A percentile compares a stretch with the other conserved stretches of the same genome.
Evolutionary conservation across 2,888 invertebrate species (phyloP).

Genomic region (Plagiodera versicolora): DNA sequence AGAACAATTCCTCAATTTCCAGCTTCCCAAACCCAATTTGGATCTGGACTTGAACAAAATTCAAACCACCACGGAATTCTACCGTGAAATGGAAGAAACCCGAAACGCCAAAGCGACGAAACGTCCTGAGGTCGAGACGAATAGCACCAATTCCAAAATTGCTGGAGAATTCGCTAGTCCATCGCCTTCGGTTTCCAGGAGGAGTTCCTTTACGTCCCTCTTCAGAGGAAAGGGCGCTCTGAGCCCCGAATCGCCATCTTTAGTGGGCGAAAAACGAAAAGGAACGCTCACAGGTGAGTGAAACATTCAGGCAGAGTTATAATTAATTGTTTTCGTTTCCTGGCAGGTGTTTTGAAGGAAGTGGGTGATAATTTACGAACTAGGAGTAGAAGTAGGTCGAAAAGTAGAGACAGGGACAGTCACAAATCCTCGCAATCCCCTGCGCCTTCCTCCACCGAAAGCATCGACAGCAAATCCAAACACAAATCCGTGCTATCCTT

Average conservation of each 20-base stretch:
- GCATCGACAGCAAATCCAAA: conserved; percentile 56
- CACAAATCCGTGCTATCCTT: conserved; percentile 69
- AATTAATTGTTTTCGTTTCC: too few relatives aligned
- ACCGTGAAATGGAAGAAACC: neutral
- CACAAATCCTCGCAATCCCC: conserved; percentile 52
- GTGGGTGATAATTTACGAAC: conserved; percentile 49
- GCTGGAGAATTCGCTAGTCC: conserved; percentile 55
- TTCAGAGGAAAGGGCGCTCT: conserved; percentile 73
- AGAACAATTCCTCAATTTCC: too few relatives aligned
- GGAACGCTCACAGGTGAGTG: conserved; percentile 41
- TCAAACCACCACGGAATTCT: conserved; percentile 18
- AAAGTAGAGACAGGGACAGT: conserved; percentile 63
- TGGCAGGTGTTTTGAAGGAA: conserved; percentile 47
- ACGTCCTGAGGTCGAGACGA: conserved; percentile 45
- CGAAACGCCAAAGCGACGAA: conserved; percentile 32
- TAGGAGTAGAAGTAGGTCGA: conserved; percentile 58
- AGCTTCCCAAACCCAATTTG: neutral
- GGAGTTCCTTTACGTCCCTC: conserved; percentile 79
- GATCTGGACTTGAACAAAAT: conserved; percentile 52
- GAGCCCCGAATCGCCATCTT: conserved; percentile 65
- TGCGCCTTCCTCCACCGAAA: conserved; percentile 59
- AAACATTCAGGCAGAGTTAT: too few relatives aligned
- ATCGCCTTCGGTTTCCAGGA: conserved; percentile 74
- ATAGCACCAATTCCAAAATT: conserved; percentile 50
- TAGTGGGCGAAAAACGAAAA: conserved; percentile 45